These are phyloP conservation scores for Dendrophyllia cribrosa DNA, from an alignment of 64 coral and sea anemone species.

Conservation along the genomic window DNA sequence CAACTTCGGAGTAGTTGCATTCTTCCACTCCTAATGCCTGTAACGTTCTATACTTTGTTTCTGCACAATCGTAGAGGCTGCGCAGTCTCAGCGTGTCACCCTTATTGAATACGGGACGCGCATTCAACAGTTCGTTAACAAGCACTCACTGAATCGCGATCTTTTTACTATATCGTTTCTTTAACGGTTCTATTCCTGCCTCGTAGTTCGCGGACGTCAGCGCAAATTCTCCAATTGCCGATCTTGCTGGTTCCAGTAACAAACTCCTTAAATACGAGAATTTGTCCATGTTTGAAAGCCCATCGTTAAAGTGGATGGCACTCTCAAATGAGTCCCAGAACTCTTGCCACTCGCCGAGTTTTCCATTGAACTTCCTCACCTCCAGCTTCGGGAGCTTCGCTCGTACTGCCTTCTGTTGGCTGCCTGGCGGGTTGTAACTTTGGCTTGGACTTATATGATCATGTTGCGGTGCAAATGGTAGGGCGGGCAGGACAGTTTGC, in stretches of 20 bases:
- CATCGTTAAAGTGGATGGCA: not conserved
- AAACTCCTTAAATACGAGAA: constrained; percentile 20
- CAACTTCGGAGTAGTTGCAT: constrained; percentile 20
- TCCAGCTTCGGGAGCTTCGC: constrained; percentile 50
- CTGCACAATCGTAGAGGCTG: constrained; percentile 13
- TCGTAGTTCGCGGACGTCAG: too few relatives aligned
- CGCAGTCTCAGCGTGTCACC: constrained; percentile 27
- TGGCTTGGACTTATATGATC: too few relatives aligned
- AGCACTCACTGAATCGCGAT: constrained; percentile 32
- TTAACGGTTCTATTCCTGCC: too few relatives aligned
- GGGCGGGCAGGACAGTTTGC: too few relatives aligned
- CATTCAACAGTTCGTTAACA: constrained; percentile 52
- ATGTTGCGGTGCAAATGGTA: too few relatives aligned
- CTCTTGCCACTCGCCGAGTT: constrained; percentile 60
- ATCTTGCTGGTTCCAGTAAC: constrained; percentile 33
- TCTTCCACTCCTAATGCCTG: constrained; percentile 38
- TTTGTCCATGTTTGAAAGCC: constrained; percentile 20
- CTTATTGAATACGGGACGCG: constrained; percentile 21
- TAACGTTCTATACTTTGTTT: constrained; percentile 45
- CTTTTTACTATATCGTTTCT: constrained; percentile 26
- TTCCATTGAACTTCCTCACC: constrained; percentile 32
- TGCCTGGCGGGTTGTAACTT: too few relatives aligned
- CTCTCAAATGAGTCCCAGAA: constrained; percentile 66
- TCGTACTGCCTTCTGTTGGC: not conserved
- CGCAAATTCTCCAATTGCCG: constrained; percentile 35